Conservation (phyloP, 2,888 invertebrate species). For the Drosophila rellima region DNA sequence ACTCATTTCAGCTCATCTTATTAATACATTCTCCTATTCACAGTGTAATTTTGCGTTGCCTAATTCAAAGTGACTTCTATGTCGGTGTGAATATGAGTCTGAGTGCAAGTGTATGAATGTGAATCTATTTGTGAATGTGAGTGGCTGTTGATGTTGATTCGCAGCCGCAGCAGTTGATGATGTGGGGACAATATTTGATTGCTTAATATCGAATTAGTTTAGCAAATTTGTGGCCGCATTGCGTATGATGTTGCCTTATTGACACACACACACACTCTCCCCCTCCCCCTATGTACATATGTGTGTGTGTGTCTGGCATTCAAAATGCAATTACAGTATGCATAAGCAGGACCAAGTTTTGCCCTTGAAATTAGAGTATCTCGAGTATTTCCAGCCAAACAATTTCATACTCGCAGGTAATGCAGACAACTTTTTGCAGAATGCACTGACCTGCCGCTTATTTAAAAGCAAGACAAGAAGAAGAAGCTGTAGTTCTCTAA, state of each 20-base stretch:
- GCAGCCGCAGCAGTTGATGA: constrained; percentile 71
- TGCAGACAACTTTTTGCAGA: constrained; percentile 44
- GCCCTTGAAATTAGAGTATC: constrained; percentile 14
- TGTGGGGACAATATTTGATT: constrained; percentile 81
- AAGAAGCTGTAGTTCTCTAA: constrained; percentile 29
- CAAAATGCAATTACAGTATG: constrained; percentile 67
- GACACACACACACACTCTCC: not conserved
- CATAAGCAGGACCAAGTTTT: constrained; percentile 34
- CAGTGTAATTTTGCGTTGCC: constrained; percentile 68
- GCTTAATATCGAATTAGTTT: constrained; percentile 80
- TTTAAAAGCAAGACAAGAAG: constrained; percentile 20
- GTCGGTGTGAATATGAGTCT: not conserved
- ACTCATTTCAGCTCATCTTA: constrained; percentile 11
- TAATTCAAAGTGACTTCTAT: constrained; percentile 55
- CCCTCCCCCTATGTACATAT: not conserved
- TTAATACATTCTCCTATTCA: constrained; percentile 36
- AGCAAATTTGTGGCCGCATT: constrained; percentile 68
- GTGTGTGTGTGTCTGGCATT: constrained; percentile 28
- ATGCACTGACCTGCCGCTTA: constrained; percentile 65
- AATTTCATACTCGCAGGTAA: constrained; percentile 49
- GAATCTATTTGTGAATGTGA: constrained; percentile 8
- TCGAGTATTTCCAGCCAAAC: constrained; percentile 32
- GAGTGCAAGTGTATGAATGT: constrained; percentile 5
- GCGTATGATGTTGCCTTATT: constrained; percentile 51
- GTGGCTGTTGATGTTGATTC: constrained; percentile 23